Evolutionary conservation across 2,888 invertebrate species (phyloP).

Genomic region (Brachyopa scutellaris): DNA sequence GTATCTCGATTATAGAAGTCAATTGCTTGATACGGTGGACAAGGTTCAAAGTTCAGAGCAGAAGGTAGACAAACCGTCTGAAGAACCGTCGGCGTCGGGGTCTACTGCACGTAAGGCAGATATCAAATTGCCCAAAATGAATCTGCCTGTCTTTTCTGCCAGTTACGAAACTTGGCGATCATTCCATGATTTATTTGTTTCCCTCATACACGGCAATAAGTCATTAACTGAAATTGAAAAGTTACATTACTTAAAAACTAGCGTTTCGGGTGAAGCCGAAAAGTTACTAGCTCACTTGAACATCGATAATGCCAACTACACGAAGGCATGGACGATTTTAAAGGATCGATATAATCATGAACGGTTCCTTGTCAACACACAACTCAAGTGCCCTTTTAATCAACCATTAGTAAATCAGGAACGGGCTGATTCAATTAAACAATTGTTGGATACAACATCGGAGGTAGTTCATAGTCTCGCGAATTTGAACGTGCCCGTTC

Average conservation of each 20-base stretch:
- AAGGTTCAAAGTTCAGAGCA: too few relatives aligned
- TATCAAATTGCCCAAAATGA: not conserved
- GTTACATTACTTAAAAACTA: not conserved
- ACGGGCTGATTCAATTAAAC: not conserved
- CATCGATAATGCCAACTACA: not conserved
- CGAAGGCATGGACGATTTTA: not conserved
- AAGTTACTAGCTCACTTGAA: conserved; percentile 3
- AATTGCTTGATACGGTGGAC: too few relatives aligned
- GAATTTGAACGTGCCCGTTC: not conserved
- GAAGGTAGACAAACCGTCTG: too few relatives aligned
- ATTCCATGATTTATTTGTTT: not conserved
- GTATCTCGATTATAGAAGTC: too few relatives aligned
- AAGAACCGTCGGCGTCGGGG: too few relatives aligned
- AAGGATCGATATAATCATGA: conserved; percentile 3
- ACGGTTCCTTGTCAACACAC: conserved; percentile 14
- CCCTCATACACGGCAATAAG: not conserved
- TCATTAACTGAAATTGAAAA: not conserved
- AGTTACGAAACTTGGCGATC: not conserved
- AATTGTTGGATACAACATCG: conserved; percentile 1
- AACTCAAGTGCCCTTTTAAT: conserved; percentile 2
- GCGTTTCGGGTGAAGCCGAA: not conserved
- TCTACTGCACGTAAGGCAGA: not conserved
- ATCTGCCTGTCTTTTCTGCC: not conserved
- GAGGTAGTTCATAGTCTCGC: not conserved
- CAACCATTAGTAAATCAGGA: not conserved